Conservation (phyloP, 2,888 invertebrate genomes). For the Cerastis leucographa region DNA sequence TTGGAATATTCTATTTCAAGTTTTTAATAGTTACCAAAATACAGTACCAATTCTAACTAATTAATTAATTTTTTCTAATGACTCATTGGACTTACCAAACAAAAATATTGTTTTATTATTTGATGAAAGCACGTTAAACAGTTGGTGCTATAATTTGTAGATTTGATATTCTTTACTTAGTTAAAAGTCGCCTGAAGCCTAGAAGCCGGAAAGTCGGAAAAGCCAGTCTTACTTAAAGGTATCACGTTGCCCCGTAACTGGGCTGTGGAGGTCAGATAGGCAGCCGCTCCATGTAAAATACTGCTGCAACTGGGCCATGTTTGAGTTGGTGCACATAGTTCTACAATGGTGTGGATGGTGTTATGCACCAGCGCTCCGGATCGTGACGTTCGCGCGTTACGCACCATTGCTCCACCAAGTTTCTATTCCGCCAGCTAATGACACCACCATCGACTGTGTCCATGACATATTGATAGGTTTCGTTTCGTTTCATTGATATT, state of each 20-base stretch:
- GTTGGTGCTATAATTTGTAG: background rate
- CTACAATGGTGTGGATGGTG: constrained; percentile 57
- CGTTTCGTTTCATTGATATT: background rate
- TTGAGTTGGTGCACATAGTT: constrained; percentile 42
- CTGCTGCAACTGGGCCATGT: constrained; percentile 9
- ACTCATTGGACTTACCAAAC: constrained; percentile 12
- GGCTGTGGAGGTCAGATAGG: background rate
- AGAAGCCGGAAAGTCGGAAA: background rate
- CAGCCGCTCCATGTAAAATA: background rate
- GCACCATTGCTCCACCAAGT: constrained; percentile 83
- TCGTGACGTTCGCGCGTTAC: constrained; percentile 79
- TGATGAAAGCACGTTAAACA: constrained; percentile 7
- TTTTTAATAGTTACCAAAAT: constrained; percentile 17
- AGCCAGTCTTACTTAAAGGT: background rate
- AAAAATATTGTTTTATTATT: constrained; percentile 27
- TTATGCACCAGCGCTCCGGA: constrained; percentile 70
- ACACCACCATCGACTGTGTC: constrained; percentile 72
- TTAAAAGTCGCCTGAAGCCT: background rate
- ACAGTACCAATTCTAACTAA: background rate
- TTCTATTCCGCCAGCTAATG: constrained; percentile 83
- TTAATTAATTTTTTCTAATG: background rate
- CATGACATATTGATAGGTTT: constrained; percentile 46
- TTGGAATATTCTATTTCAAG: background rate
- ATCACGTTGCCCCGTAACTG: constrained; percentile 3
- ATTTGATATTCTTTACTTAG: background rate